Base-by-base conservation (phyloP, 2,888 invertebrate genomes). In the Apodemia duryi region DNA sequence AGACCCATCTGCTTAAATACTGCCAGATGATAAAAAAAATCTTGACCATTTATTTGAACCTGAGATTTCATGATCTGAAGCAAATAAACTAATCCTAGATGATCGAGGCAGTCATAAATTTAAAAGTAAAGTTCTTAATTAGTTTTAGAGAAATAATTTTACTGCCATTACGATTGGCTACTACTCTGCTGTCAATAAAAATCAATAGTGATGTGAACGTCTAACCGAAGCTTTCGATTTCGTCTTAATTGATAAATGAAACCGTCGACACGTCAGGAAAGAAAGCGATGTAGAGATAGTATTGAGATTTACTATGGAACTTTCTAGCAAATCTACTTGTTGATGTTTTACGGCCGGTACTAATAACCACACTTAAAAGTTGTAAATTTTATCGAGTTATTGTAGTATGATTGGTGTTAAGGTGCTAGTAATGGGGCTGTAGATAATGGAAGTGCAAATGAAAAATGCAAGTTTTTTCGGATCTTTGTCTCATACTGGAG, bases 231-330 rank as follows among this genome's bases (percentile, higher is more conserved):
- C 85, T 88, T 86, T 88, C 86, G 74, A 79, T 88, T 86, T 84
- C 80, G 71, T 70, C 13, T 60, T 81, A 88, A 88, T 87, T 86
- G 88, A 88, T 89, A 85, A 80, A 78, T 82, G 84, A 81, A 49
- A 72, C 68, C 76, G 86, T 81, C 75, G 66, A 68, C 73, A 71
- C 75, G 70, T 75, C 73, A 77, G 80, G 75, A 76, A 75, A 75
- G 70, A 71, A 71, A 70, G 73, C 71, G 66, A 72, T 68, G 32
- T 57, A 32, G 28, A 57, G 11, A 57, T 32, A 29, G 29, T 29
- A 57, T 57, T 57, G 32, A 57, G 32, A 57, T 57, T 35, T 13
- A 57, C 11, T 32, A 11, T 29, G 29, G 29, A 11, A 57, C 57
- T 57, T 57, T 57, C 57, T 35, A 57, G 32, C 57, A 13, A 35